Evolutionary conservation across 2,888 invertebrate genomes (phyloP).

Genomic region (Athripsodes cinereus): DNA sequence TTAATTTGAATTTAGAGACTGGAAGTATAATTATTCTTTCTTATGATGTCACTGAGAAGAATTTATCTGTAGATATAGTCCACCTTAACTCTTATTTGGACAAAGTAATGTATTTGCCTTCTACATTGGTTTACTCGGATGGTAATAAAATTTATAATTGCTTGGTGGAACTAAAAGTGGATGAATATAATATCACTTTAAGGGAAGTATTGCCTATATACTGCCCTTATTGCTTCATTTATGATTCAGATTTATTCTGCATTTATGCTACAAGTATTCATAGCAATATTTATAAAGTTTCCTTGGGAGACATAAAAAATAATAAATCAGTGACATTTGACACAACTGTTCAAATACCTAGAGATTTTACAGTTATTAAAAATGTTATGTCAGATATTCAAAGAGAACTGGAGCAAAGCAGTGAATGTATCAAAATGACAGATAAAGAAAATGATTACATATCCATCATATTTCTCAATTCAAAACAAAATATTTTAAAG

Average conservation of each 20-base stretch:
- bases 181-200: conserved; percentile 10
- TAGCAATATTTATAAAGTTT: conserved; percentile 10
- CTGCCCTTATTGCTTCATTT: conserved; percentile 13
- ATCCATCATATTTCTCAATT: conserved; percentile 7
- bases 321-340: neutral
- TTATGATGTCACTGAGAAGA: conserved; percentile 8
- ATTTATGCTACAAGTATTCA: conserved; percentile 12
- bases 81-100: conserved; percentile 16
- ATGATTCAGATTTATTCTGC: neutral
- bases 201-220: conserved; percentile 5
- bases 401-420: conserved; percentile 14
- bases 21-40: conserved; percentile 18
- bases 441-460: conserved; percentile 13
- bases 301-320: neutral
- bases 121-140: conserved; percentile 16
- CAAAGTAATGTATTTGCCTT: conserved; percentile 3
- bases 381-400: conserved; percentile 14
- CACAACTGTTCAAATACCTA: conserved; percentile 10
- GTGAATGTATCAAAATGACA: conserved; percentile 6
- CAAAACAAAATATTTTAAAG: neutral
- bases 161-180: neutral
- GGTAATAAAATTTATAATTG: conserved; percentile 8
- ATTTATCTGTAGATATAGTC: conserved; percentile 8
- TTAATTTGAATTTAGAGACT: conserved; percentile 13
- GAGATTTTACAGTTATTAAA: conserved; percentile 4